phyloP scores from a whole-genome alignment of 2,113 vertebrate genomes.

The Nothoprocta pentlandii region DNA sequence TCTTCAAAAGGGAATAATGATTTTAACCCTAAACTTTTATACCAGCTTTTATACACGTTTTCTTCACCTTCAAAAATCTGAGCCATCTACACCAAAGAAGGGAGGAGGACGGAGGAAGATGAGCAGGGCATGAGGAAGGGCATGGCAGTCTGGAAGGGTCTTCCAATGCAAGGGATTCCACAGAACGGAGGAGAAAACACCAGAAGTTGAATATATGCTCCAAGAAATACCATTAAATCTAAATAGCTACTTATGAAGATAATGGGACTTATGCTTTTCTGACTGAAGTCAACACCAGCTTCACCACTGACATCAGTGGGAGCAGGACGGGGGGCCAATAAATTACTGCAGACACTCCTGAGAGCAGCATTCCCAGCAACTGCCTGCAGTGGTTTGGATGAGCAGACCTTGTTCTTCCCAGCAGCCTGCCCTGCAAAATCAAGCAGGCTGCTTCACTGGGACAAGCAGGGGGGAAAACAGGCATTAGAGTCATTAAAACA shows the following conservation, averaged over 20 bases:
- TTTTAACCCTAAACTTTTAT: background rate
- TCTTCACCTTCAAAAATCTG: background rate
- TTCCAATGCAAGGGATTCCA: background rate
- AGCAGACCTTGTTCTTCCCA: background rate
- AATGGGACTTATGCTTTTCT: background rate
- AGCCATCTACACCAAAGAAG: background rate
- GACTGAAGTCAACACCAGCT: slow-evolving; percentile 1
- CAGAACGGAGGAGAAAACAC: background rate
- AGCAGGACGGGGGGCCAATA: background rate
- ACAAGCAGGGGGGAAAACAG: background rate
- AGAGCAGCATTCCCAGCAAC: background rate
- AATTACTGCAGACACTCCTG: background rate
- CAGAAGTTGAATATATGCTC: background rate
- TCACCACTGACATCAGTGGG: background rate
- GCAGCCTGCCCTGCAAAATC: background rate
- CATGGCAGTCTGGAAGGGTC: background rate
- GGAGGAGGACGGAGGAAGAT: accelerated
- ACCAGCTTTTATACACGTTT: background rate
- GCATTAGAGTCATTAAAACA: background rate
- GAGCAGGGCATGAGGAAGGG: background rate
- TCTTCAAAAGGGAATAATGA: background rate
- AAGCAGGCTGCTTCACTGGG: background rate
- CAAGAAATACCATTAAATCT: background rate
- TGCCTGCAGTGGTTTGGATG: background rate
- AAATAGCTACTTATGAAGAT: background rate